Base-by-base conservation (phyloP, 2,113 vertebrate genomes). In the Chaetops frenatus region DNA sequence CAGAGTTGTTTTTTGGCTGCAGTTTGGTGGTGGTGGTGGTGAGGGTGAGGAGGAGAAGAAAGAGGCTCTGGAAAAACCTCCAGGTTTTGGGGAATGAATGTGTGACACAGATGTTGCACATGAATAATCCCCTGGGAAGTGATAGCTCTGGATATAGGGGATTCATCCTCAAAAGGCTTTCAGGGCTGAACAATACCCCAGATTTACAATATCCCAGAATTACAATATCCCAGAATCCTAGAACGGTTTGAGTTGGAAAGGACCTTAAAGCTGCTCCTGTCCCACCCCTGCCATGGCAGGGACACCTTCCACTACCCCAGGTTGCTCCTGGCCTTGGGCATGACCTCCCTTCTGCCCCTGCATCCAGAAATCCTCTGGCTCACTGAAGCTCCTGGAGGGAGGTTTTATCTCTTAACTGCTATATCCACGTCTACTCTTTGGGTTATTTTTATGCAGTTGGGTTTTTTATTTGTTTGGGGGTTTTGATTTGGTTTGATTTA, bases 351-450 rank as follows among this genome's bases (percentile, higher is more conserved):
- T 66, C 22, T 76, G 64, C 4, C n/a, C 61, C 74, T 22, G n/a
- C 28, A 36, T 2, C 45, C 69, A 47, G 45, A 33, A 48, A 60
- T 29, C 23, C 36, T 66, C 78, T 6, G 10, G 9, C 51, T 79
- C 54, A 11, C 11, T 53, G 58, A 8, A 14, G 12, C 19, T 80
- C 21, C 27, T 4, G 14, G 17, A 54, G 27, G 38, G 13, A 83
- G 8, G 9, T 33, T 61, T 72, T 36, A 38, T 33, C 51, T 50
- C 13, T 54, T 20, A 11, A 1, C 24, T 81, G 11, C 58, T 57
- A 7, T 11, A 23, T 10, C 13, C 25, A 0, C 23, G 35, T 9
- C 33, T 61, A 14, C 2, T 4, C 38, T 50, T 36, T 2, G 11
- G 38, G 22, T 45, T 54, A 6, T 15, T 38, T 72, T 22, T 27